Percentiles rank a stretch among this genome's conserved stretches.
Conservation (phyloP, 2,113 vertebrate species). For the Alosa alosa region DNA sequence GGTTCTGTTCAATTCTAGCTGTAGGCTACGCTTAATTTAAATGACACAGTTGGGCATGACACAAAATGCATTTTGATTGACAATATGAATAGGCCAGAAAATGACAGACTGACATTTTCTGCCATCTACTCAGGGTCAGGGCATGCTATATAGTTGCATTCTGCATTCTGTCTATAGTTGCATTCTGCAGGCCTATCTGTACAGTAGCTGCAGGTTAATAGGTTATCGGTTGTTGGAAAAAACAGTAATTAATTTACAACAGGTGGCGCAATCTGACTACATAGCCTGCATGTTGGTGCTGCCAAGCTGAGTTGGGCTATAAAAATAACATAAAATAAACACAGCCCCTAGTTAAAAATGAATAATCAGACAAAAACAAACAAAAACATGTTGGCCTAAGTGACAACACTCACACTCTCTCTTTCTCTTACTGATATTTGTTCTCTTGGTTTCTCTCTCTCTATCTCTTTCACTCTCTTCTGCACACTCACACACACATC, state of each 20-base stretch:
- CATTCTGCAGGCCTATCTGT: not conserved
- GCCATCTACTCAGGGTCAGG: not conserved
- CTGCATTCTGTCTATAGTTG: no score
- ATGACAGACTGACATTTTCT: no score
- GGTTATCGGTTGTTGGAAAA: not conserved
- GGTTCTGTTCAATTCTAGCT: not conserved
- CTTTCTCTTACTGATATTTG: not conserved
- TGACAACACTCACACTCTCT: not conserved
- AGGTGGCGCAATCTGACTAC: no score
- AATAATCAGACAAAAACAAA: no score
- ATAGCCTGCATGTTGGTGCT: not conserved
- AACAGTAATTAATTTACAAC: not conserved
- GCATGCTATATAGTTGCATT: not conserved
- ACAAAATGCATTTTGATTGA: not conserved
- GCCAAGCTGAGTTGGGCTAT: not conserved
- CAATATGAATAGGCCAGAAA: not conserved
- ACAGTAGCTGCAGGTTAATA: not conserved
- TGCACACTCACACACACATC: not conserved
- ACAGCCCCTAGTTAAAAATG: no score
- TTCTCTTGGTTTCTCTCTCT: not conserved
- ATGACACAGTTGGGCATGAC: not conserved
- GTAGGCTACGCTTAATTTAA: not conserved
- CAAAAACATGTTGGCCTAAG: no score
- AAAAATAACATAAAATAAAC: no score
- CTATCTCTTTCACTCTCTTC: not conserved